A percentile compares a stretch with the other conserved stretches of the same genome.
Conservation (phyloP, 2,113 vertebrate species). For the Grammomys surdaster region DNA sequence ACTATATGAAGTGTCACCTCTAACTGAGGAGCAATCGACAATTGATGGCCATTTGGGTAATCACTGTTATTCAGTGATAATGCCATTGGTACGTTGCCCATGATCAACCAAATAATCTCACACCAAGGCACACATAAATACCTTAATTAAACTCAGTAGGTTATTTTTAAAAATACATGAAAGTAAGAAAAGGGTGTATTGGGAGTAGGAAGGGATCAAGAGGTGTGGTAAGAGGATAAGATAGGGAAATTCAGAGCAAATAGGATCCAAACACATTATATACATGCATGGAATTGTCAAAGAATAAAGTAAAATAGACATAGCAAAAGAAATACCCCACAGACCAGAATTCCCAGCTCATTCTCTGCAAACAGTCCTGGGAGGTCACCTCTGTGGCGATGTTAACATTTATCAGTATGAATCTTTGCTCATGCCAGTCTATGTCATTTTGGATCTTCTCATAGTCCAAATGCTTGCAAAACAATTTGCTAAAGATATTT, state of each 20-base stretch:
- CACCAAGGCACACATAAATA: neutral
- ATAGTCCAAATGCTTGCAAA: constrained; percentile 25
- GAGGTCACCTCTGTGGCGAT: neutral
- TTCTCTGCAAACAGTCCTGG: neutral
- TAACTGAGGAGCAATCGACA: neutral
- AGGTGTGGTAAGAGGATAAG: no score
- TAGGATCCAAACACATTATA: neutral
- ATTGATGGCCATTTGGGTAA: neutral
- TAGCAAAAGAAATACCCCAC: neutral
- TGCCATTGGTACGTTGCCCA: neutral
- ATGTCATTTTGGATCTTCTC: constrained; percentile 23
- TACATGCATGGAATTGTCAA: neutral
- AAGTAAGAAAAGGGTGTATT: neutral
- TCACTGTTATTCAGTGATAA: neutral
- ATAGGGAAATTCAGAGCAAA: neutral
- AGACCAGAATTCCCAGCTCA: neutral
- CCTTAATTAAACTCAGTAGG: neutral
- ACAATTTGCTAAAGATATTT: constrained; percentile 10
- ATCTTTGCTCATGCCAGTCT: neutral
- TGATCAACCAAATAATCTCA: neutral
- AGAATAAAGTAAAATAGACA: neutral
- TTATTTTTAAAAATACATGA: neutral
- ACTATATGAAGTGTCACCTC: neutral
- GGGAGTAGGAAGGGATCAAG: neutral
- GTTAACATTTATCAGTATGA: constrained; percentile 29